phyloP scores from a whole-genome alignment of 92 coral and sea anemone species.

The Porites cylindrica region DNA sequence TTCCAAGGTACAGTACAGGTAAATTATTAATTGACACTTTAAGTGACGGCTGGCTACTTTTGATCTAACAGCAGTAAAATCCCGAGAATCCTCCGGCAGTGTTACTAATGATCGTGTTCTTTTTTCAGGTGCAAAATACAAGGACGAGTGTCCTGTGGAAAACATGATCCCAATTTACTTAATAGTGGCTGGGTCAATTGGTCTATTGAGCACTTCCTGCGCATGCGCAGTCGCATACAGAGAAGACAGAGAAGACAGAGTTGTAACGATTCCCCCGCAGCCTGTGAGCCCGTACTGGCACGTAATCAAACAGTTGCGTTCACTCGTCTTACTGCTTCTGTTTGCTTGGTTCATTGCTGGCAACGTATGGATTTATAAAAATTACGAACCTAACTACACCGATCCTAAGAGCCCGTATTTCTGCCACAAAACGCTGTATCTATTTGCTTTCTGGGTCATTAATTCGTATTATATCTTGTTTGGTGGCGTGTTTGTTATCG shows the following conservation, averaged over 20 bases:
- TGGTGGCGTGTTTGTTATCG: background rate
- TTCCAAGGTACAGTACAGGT: too few relatives aligned
- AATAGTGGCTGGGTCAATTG: constrained; percentile 52
- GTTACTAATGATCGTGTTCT: too few relatives aligned
- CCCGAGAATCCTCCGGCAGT: too few relatives aligned
- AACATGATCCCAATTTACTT: constrained; percentile 58
- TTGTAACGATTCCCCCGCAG: background rate
- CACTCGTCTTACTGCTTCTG: background rate
- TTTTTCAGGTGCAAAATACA: constrained; percentile 52
- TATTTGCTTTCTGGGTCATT: constrained; percentile 20
- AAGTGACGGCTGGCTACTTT: too few relatives aligned
- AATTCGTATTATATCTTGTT: background rate
- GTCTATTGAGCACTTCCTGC: constrained; percentile 40
- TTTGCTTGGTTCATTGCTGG: constrained; percentile 54
- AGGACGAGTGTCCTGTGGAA: constrained; percentile 61
- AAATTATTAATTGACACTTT: too few relatives aligned
- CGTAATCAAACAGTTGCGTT: background rate
- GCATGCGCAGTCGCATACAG: background rate
- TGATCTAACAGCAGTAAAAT: too few relatives aligned
- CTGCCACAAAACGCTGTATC: constrained; percentile 6
- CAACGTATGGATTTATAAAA: constrained; percentile 26
- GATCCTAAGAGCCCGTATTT: constrained; percentile 7
- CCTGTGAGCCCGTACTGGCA: constrained; percentile 1
- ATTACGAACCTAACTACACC: constrained; percentile 16
- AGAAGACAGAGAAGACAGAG: background rate